Conservation (phyloP, 2,113 vertebrate genomes). For the Anser brachyrhynchus region DNA sequence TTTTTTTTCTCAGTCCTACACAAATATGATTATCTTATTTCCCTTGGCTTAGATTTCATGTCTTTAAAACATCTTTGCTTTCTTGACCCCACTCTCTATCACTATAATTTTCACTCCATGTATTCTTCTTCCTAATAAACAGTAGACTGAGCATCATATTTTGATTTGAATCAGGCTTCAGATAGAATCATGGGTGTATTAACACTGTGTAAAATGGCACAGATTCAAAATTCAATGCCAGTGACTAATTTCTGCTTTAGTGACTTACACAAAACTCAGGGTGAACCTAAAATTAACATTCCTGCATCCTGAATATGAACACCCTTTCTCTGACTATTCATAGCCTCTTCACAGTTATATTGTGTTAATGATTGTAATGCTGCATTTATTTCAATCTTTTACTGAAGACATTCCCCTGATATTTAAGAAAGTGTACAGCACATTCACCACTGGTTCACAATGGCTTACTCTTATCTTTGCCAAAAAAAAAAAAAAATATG, state of each 20-base stretch:
- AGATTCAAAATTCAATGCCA: neutral
- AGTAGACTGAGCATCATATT: neutral
- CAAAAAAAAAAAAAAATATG: neutral
- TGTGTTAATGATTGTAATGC: neutral
- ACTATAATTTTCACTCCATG: neutral
- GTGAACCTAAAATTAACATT: neutral
- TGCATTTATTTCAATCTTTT: neutral
- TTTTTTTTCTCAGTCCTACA: neutral
- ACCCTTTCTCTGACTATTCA: neutral
- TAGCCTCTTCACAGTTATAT: neutral
- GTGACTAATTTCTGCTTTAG: neutral
- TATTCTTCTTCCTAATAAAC: neutral
- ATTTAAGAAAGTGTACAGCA: neutral
- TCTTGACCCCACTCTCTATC: neutral
- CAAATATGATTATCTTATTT: constrained; percentile 56
- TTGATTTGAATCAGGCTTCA: neutral
- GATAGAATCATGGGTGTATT: neutral
- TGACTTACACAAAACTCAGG: neutral
- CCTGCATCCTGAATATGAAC: neutral
- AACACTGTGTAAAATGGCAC: neutral
- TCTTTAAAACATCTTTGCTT: constrained; percentile 43
- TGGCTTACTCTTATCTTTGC: neutral
- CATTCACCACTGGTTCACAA: neutral
- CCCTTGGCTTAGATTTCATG: constrained; percentile 24
- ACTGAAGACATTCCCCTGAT: neutral